Base-by-base conservation (phyloP, 2,888 invertebrate species). In the Vesta saturnalis region DNA sequence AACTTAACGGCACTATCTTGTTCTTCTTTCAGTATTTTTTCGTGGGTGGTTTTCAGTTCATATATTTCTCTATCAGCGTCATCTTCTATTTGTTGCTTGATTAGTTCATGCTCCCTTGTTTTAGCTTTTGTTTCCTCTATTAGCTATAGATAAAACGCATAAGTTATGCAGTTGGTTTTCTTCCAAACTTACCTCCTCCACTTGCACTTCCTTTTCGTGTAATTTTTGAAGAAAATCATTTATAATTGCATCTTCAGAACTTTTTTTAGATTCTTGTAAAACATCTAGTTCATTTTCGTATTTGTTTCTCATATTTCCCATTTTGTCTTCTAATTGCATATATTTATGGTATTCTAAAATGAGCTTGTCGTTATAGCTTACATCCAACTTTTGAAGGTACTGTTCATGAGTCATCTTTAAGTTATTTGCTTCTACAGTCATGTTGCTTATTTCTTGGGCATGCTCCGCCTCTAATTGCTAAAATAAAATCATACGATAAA, bases 311-410 rank as follows among this genome's bases (percentile, higher is more conserved):
- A 92, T 89, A 70, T 87, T 85, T 15, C 87, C 86, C 76, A 90
- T 89, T 79, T 89, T 91, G 66, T 90, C 89, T 81, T 93, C 92
- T 56, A 95, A 86, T 49, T 86, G 87, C 82, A 90, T 88, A 81
- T 92, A 95, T 85, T 96, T 95, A 77, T 96, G 94, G 80, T 95
- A 97, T 83, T 97, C 97, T 69, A 89, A 87, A 77, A 96, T 93
- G 71, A 97, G 87, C 81, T 94, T 93, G 71, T 92, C 89, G 79
- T 95, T 94, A 79, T 93, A 94, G 79, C 89, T 91, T 1, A 90
- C 90, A 80, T 94, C 93, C 71, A 93, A 83, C 22, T 88, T 86
- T 75, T 91, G 89, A 72, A 92, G 84, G 14, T 87, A 88, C 66
- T 89, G 85, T 69, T 91, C 91, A 77, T 94, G 92, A 0, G 87